A percentile compares a stretch with the other conserved stretches of the same genome.
These are phyloP conservation scores for Apoda limacodes DNA, from an alignment of 2,888 invertebrate genomes.

Conservation along the genomic window DNA sequence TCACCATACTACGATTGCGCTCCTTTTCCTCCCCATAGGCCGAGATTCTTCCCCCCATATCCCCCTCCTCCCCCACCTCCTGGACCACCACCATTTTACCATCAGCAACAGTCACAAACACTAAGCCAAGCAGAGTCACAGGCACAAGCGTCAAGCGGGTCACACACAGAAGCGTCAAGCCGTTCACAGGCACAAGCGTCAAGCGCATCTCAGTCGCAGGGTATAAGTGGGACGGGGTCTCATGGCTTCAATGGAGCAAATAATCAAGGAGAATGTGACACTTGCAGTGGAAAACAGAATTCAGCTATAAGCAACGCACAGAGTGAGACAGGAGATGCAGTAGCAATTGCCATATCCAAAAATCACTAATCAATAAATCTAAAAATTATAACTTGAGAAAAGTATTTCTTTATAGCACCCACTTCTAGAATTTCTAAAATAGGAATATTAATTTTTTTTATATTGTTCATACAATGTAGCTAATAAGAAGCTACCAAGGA, in stretches of 20 bases:
- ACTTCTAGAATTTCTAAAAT: too few relatives aligned
- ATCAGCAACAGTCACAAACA: not conserved
- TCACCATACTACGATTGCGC: constrained; percentile 32
- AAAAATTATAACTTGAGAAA: too few relatives aligned
- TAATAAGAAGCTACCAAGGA: too few relatives aligned
- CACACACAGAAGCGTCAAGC: not conserved
- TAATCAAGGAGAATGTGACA: constrained; percentile 18
- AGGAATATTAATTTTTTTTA: too few relatives aligned
- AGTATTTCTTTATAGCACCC: too few relatives aligned
- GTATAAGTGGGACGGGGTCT: not conserved
- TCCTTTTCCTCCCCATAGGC: constrained; percentile 5
- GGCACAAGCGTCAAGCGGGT: not conserved
- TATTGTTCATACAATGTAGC: too few relatives aligned
- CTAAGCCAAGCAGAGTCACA: not conserved
- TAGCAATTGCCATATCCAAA: constrained; percentile 40
- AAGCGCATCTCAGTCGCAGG: not conserved
- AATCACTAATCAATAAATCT: constrained; percentile 15
- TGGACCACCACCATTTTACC: constrained; percentile 18
- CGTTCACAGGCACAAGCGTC: not conserved
- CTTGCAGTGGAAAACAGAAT: constrained; percentile 19
- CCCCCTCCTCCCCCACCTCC: constrained; percentile 14
- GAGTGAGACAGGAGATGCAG: constrained; percentile 32
- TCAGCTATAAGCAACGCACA: constrained; percentile 35
- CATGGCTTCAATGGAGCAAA: constrained; percentile 1
- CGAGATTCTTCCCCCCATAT: constrained; percentile 19